Percentiles rank a stretch among this genome's conserved stretches.
Evolutionary conservation across 1,140 invertebrate genomes (phyloP).

Genomic region (Bombus superbus): DNA sequence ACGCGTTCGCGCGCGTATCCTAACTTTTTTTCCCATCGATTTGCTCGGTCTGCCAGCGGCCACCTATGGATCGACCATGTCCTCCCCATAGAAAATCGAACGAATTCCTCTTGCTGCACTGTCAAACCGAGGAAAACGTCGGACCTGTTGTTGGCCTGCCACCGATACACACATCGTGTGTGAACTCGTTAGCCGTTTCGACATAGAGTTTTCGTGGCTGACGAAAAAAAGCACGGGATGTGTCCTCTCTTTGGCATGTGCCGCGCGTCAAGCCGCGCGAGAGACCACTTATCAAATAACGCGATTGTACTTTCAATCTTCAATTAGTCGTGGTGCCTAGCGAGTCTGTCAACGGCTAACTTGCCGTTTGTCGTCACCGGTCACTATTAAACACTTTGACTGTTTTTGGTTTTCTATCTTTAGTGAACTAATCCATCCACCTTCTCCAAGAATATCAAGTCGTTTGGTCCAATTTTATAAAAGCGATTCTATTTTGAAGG

Average conservation of each 20-base stretch:
- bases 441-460: too few species aligned
- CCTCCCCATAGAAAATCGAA: conserved; percentile 1
- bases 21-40: conserved; percentile 71
- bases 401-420: too few species aligned
- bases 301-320: conserved; percentile 31
- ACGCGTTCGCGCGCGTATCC: conserved; percentile 75
- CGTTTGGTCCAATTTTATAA: too few species aligned
- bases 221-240: background rate
- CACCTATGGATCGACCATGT: background rate
- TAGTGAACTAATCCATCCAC: too few species aligned
- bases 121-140: background rate
- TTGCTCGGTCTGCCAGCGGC: conserved; percentile 22
- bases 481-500: too few species aligned
- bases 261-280: background rate
- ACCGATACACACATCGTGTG: background rate
- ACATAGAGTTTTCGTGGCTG: background rate
- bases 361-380: background rate
- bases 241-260: background rate
- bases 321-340: background rate
- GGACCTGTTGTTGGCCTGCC: background rate
- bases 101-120: background rate
- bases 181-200: conserved; percentile 32
- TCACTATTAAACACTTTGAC: background rate
- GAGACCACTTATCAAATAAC: conserved; percentile 16
- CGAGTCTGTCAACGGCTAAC: background rate